A percentile compares a stretch with the other conserved stretches of the same genome.
These are phyloP conservation scores for Madoqua kirkii DNA, from an alignment of 2,113 vertebrate species.

Conservation along the genomic window DNA sequence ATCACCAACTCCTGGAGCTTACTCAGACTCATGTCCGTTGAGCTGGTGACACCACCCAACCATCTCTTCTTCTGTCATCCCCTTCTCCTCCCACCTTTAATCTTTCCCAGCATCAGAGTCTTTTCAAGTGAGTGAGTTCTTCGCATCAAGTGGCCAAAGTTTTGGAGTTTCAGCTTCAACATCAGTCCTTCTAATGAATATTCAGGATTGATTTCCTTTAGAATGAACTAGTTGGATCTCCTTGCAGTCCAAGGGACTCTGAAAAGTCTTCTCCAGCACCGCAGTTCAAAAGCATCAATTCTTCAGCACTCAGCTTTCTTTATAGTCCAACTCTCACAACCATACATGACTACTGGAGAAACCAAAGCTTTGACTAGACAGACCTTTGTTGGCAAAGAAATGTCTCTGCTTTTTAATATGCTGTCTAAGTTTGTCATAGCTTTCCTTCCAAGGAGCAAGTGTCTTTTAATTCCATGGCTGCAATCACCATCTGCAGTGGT, in stretches of 20 bases:
- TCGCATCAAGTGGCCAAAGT: not conserved
- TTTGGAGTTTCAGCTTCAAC: not conserved
- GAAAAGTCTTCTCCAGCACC: not conserved
- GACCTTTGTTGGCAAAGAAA: not conserved
- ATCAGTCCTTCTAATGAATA: not conserved
- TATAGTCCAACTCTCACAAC: not conserved
- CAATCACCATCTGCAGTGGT: not conserved
- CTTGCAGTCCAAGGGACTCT: not conserved
- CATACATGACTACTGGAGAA: not conserved
- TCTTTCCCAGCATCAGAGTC: not conserved
- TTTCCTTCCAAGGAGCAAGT: not conserved
- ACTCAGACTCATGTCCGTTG: not conserved
- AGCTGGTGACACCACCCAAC: not conserved
- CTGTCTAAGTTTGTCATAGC: not conserved
- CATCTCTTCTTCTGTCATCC: not conserved
- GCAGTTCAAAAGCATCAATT: not conserved
- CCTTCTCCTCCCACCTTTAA: accelerated
- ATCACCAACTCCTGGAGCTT: not conserved
- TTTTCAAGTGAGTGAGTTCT: not conserved
- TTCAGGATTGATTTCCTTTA: not conserved
- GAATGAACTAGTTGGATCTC: not conserved
- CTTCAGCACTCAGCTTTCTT: not conserved
- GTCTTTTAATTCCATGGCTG: not conserved
- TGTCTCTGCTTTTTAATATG: not conserved
- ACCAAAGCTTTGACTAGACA: not conserved